These are phyloP conservation scores for Charina bottae DNA, from an alignment of 2,113 vertebrate genomes.

Conservation along the genomic window DNA sequence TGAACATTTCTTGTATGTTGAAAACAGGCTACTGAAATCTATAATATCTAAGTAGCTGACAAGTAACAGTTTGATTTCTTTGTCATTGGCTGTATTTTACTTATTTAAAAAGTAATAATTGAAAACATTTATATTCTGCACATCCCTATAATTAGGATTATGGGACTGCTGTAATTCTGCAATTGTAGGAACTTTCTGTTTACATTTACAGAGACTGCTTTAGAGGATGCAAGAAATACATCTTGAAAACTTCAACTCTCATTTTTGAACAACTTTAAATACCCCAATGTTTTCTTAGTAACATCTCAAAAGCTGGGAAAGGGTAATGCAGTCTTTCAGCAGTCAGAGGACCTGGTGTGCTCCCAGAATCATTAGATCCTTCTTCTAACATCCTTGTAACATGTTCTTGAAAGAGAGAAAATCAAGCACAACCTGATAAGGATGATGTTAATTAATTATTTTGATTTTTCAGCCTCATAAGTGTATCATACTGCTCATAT, in stretches of 20 bases:
- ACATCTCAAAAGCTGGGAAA: background rate
- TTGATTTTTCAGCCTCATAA: background rate
- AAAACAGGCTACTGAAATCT: background rate
- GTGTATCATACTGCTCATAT: background rate
- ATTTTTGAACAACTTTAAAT: background rate
- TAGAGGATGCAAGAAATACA: background rate
- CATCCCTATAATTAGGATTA: background rate
- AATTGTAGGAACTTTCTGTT: background rate
- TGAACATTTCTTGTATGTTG: background rate
- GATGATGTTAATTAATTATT: background rate
- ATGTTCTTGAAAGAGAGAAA: background rate
- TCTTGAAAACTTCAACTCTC: background rate
- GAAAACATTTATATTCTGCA: background rate
- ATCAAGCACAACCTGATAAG: background rate
- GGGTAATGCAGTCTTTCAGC: background rate
- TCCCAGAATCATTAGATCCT: background rate
- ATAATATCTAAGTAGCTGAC: background rate
- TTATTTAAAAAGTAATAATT: background rate
- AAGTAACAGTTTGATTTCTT: background rate
- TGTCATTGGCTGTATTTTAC: background rate
- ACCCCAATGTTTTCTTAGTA: background rate
- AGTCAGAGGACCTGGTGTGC: too few relatives aligned
- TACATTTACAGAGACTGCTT: background rate
- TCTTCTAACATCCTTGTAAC: background rate
- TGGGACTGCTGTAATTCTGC: background rate